Base-by-base conservation (phyloP, 2,113 vertebrate genomes). In the Alces alces region DNA sequence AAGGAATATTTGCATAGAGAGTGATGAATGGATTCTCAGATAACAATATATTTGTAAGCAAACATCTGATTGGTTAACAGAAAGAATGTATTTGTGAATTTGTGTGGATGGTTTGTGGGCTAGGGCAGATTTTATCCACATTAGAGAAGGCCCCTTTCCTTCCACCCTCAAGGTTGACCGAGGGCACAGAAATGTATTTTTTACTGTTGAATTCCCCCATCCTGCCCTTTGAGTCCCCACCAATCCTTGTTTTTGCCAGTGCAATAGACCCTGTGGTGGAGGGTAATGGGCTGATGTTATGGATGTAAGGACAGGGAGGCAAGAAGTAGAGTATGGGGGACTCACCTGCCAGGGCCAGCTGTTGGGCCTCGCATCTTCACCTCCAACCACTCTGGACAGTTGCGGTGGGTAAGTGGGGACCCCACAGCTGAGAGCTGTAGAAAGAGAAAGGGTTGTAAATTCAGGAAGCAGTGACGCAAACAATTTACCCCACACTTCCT, bases 291-390 rank as follows among this genome's bases (percentile, higher is more conserved):
- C 2, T 23, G 66, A 33, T 23, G 30, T 2, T 15, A 47, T 2
- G 61, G n/a, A 12, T 0, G 23, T 0, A 9, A 17, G 23, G 23
- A 47, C 5, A 16, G 64, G 60, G 28, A 45, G 9, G 12, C n/a
- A 92, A 85, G 27, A 73, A 27, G 80, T 19, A 19, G 11, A 8
- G 7, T 1, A 19, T 7, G n/a, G 70, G 12, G 1, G 5, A 97
- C 98, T 82, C 61, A 99, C 98, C 98, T 99, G 98, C 98, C 98
- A 99, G 84, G 99, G 98, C 98, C 99, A 99, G 97, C 98, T 98
- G 98, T 96, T 98, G 0, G 98, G 96, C 45, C 9, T 82, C 0
- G 87, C 98, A 0, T 97, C 3, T 39, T 98, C 87, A 19, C 98
- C 98, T 52, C 98, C 98, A 2, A 98, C 98, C 15, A 99, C 98